A percentile compares a stretch with the other conserved stretches of the same genome.
Evolutionary conservation across 2,113 vertebrate genomes (phyloP).

Genomic region (Ptyas mucosa): DNA sequence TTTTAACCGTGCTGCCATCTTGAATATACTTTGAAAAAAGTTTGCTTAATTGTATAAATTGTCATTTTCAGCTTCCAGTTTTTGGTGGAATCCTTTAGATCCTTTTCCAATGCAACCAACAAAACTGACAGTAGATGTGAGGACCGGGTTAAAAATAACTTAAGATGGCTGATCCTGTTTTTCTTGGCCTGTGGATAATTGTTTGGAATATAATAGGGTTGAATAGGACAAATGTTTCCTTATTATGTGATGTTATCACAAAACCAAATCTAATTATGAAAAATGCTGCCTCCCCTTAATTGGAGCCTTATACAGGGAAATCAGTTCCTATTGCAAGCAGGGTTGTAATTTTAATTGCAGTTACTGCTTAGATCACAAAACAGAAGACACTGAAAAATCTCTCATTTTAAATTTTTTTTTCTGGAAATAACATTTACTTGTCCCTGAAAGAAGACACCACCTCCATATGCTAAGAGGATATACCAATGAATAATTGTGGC

Average conservation of each 20-base stretch:
- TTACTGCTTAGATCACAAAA: neutral
- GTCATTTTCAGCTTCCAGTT: neutral
- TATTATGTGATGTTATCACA: neutral
- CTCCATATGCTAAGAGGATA: neutral
- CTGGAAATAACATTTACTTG: neutral
- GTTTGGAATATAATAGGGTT: neutral
- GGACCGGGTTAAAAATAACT: neutral
- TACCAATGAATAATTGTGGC: neutral
- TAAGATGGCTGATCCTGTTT: neutral
- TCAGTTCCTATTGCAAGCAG: neutral
- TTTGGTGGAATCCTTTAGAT: neutral
- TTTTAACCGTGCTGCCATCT: neutral
- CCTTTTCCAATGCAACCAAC: neutral
- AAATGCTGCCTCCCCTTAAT: neutral
- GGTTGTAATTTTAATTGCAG: neutral
- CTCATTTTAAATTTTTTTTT: neutral
- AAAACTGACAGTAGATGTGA: neutral
- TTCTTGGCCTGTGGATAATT: neutral
- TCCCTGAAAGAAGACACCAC: neutral
- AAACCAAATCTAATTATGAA: neutral
- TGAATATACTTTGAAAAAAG: neutral
- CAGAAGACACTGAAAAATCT: neutral
- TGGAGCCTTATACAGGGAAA: neutral
- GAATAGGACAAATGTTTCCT: neutral
- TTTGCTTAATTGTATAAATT: neutral